phyloP scores from a whole-genome alignment of 2,113 vertebrate species.

The Petroica traversi region DNA sequence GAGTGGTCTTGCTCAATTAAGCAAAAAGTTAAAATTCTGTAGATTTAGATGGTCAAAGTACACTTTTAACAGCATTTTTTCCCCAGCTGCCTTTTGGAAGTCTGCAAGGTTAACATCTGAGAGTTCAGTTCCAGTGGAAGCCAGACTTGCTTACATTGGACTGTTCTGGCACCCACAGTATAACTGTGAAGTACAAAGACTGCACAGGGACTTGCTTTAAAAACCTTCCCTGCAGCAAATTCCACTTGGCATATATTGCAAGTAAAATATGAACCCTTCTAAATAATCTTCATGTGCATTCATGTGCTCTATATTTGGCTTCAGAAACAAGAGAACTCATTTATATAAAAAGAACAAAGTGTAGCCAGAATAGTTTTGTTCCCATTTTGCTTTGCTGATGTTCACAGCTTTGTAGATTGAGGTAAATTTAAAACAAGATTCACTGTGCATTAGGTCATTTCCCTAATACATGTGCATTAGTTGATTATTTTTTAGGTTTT shows the following conservation, averaged over 20 bases:
- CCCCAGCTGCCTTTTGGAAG: not conserved
- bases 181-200: not conserved
- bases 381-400: not conserved
- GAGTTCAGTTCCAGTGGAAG: not conserved
- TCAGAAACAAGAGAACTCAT: not conserved
- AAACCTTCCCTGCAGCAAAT: constrained; percentile 5
- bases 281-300: not conserved
- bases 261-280: constrained; percentile 13
- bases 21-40: not conserved
- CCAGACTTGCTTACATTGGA: not conserved
- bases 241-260: not conserved
- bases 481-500: not conserved
- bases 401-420: not conserved
- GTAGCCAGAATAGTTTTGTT: not conserved
- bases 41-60: not conserved
- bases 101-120: not conserved
- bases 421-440: not conserved
- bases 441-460: not conserved
- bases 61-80: not conserved
- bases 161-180: not conserved
- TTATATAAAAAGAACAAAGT: not conserved
- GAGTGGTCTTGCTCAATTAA: not conserved
- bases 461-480: not conserved
- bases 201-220: not conserved
- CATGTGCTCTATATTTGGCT: not conserved